These are phyloP conservation scores for Serilophus lunatus DNA, from an alignment of 2,113 vertebrate species.

Conservation along the genomic window DNA sequence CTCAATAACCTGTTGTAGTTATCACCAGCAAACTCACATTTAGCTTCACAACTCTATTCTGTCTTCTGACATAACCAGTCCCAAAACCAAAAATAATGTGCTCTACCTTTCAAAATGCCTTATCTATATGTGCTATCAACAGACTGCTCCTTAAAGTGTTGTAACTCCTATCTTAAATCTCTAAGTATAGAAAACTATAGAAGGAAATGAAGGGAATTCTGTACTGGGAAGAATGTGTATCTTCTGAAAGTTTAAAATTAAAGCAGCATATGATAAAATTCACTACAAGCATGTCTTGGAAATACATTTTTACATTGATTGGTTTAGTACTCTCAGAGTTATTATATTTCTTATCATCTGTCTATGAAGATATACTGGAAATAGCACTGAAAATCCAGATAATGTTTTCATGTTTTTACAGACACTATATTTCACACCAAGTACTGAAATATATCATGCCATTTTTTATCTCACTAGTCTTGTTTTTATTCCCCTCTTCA, in stretches of 20 bases:
- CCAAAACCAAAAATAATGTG: not conserved
- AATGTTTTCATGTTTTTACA: conserved; percentile 2
- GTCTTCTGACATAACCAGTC: not conserved
- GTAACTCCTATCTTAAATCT: not conserved
- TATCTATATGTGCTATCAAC: not conserved
- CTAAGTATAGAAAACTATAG: not conserved
- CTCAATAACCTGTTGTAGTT: not conserved
- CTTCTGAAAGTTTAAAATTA: not conserved
- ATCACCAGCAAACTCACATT: not conserved
- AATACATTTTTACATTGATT: conserved; percentile 13
- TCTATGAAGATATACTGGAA: not conserved
- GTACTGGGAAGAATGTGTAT: not conserved
- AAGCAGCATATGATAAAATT: not conserved
- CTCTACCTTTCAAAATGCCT: not conserved
- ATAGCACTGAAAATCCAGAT: conserved; percentile 5
- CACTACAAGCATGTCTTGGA: not conserved
- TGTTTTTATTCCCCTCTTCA: conserved; percentile 13
- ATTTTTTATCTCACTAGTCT: not conserved
- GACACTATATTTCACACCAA: not conserved
- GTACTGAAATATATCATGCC: not conserved
- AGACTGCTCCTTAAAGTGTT: not conserved
- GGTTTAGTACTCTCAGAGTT: not conserved
- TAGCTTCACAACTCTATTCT: not conserved
- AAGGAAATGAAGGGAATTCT: not conserved
- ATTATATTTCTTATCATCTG: not conserved